Evolutionary conservation across 1,140 invertebrate species (phyloP), one percentile per base, ranked within the genome.

Genomic region (Lutraria rhynchaena): DNA sequence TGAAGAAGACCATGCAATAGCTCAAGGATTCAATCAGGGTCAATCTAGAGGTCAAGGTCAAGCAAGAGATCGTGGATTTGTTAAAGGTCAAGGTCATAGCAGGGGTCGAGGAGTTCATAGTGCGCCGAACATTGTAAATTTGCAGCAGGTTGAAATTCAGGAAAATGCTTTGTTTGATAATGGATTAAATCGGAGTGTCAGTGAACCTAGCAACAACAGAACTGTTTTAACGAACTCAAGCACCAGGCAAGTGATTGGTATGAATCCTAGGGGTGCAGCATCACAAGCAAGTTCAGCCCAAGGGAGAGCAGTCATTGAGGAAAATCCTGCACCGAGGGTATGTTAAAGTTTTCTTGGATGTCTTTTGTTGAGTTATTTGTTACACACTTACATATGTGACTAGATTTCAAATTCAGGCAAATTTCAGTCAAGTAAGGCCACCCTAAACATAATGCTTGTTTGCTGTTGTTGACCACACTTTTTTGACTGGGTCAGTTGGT

Each of bases 1-100:
- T 5, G 37, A 41, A 5, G 15, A 41, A 7, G 15, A 15, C 15
- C 37, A 7, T 7, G 37, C 5, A 15, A 41, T 5, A 41, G 37
- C 5, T 41, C 37, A 41, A 41, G 37, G 37, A 41, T 41, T 41
- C 15, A 41, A 41, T 41, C 37, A 15, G 15, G 37, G 37, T 7
- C 37, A n/a, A n/a, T n/a, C n/a, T n/a, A n/a, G 37, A 15, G 61
- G 61, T 65, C 61, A 46, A 46, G 22, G 37, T 65, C 61, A 65
- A 27, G 35, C 17, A 15, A 44, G 61, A 44, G 60, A 35, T 61
- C 60, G 19, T 1, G 60, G 60, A 61, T 7, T 19, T 61, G 31
- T 61, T 37, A 7, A 31, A 58, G 58, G 58, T 61, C 58, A 61
- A 5, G 17, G 27, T 13, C 29, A 35, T 13, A 35, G 1, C n/a